phyloP scores from a whole-genome alignment of 92 coral and sea anemone species.

The Parazoanthus swiftii region DNA sequence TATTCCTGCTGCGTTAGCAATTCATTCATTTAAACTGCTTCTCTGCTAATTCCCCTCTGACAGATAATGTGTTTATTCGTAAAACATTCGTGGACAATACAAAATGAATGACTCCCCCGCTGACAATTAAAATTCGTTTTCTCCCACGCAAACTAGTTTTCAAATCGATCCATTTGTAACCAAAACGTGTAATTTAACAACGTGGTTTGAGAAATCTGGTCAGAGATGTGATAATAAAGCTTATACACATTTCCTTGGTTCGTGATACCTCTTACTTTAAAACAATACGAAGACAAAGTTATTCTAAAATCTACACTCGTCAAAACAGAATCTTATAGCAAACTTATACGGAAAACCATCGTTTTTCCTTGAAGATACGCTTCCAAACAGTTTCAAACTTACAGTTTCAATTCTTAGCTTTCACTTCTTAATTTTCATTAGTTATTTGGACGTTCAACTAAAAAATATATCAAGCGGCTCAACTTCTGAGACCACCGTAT shows the following conservation, averaged over 20 bases:
- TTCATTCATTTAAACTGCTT: not conserved
- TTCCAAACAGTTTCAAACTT: not conserved
- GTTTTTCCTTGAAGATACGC: not conserved
- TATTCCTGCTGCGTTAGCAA: not conserved
- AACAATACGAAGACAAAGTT: not conserved
- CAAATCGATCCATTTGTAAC: slow-evolving; percentile 8
- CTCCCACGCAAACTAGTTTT: not conserved
- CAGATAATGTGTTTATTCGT: not conserved
- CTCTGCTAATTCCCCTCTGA: not conserved
- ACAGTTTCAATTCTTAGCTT: not conserved
- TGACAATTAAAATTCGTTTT: not conserved
- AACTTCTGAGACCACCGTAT: too few relatives aligned
- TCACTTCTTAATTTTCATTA: not conserved
- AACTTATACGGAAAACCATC: not conserved
- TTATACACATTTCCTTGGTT: not conserved
- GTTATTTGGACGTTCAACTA: not conserved
- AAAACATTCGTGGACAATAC: not conserved
- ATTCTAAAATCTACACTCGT: not conserved
- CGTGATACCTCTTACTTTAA: not conserved
- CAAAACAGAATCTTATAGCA: not conserved
- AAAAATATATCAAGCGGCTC: not conserved
- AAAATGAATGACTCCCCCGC: not conserved
- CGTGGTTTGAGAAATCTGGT: not conserved
- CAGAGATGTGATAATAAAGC: not conserved
- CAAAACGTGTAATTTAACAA: not conserved